A percentile compares a stretch with the other conserved stretches of the same genome.
Evolutionary conservation across 2,888 invertebrate genomes (phyloP).

Genomic region (Rotaria sp.): DNA sequence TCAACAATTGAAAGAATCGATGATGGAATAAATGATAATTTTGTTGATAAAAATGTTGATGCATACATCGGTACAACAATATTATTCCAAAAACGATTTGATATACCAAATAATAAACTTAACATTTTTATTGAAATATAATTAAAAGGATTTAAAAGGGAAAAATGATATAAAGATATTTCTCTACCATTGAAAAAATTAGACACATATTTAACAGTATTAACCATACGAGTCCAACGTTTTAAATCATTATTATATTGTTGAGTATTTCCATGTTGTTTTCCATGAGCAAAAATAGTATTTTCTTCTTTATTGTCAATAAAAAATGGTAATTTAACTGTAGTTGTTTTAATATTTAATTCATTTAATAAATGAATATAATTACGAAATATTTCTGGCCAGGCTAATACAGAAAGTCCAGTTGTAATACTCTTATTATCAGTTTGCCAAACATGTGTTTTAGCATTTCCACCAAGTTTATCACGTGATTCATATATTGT

Average conservation of each 20-base stretch:
- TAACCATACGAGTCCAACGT: background rate
- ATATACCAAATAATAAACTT: constrained; percentile 14
- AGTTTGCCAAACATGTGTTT: background rate
- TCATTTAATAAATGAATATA: background rate
- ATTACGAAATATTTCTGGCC: background rate
- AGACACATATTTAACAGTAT: background rate
- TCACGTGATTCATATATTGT: constrained; percentile 3
- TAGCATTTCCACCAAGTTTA: background rate
- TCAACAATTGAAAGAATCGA: background rate
- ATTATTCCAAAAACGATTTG: background rate
- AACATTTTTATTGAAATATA: background rate
- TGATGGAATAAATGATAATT: background rate
- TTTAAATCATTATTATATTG: background rate
- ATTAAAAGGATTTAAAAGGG: background rate
- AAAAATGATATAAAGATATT: background rate
- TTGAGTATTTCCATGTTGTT: background rate
- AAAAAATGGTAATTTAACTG: background rate
- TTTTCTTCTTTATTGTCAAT: background rate
- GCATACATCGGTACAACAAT: background rate
- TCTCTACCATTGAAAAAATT: background rate
- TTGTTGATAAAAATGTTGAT: background rate
- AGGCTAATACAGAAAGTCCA: background rate
- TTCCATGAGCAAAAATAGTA: background rate
- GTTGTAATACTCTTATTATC: background rate
- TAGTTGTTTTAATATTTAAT: background rate